phyloP scores from a whole-genome alignment of 2,113 vertebrate genomes.

The Nothocercus julius region DNA sequence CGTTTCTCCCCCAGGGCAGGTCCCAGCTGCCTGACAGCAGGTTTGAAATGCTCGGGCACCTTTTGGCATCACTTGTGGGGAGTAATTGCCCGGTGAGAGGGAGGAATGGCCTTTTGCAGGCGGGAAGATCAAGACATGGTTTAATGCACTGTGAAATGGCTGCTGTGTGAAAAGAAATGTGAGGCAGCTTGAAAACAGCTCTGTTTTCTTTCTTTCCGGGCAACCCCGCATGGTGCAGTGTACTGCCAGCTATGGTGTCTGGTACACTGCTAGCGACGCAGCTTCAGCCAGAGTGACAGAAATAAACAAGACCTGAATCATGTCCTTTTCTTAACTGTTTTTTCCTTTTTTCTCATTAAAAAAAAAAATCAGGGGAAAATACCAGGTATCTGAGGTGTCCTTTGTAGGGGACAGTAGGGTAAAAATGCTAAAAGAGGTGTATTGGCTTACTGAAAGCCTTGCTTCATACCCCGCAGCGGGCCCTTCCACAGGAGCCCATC shows the following conservation, averaged over 20 bases:
- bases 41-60: accelerated
- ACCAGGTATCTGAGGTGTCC: not conserved
- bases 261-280: not conserved
- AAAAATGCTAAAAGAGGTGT: not conserved
- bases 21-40: not conserved
- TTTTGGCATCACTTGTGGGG: not conserved
- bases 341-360: not conserved
- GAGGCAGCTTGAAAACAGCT: not conserved
- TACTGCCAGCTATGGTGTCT: not conserved
- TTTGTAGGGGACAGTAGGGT: not conserved
- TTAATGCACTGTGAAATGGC: not conserved
- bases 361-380: not conserved
- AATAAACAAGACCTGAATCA: not conserved
- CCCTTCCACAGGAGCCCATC: accelerated
- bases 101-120: not conserved
- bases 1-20: not conserved
- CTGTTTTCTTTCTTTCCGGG: not conserved
- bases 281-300: not conserved
- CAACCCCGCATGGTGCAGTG: not conserved
- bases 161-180: not conserved
- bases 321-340: not conserved
- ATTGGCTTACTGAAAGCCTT: not conserved
- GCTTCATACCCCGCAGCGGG: accelerated
- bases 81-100: not conserved
- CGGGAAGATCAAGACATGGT: not conserved